Conservation (phyloP, 2,888 invertebrate species). For the Elmis aenea region DNA sequence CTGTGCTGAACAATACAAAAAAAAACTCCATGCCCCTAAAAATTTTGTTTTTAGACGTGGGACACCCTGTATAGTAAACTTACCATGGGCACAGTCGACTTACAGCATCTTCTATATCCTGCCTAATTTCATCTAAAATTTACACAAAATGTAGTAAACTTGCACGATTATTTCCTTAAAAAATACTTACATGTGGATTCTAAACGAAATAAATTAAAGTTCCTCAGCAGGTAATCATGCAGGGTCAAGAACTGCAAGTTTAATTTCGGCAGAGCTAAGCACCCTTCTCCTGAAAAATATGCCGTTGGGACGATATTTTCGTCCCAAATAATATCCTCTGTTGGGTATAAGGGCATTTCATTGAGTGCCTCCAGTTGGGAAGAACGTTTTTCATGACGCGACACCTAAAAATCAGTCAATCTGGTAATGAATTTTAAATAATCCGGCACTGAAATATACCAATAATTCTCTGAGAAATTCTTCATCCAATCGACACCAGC, state of each 20-base stretch:
- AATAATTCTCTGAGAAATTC: slow-evolving; percentile 80
- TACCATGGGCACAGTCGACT: slow-evolving; percentile 93
- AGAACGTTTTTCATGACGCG: slow-evolving; percentile 79
- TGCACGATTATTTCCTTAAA: slow-evolving; percentile 2
- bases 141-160: slow-evolving; percentile 1
- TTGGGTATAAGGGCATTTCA: slow-evolving; percentile 97
- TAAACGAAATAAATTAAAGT: slow-evolving; percentile 94
- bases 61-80: too few relatives aligned
- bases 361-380: slow-evolving; percentile 94
- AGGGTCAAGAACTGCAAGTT: slow-evolving; percentile 97
- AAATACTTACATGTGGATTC: slow-evolving; percentile 88
- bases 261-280: slow-evolving; percentile 92
- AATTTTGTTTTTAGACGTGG: too few relatives aligned
- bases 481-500: slow-evolving; percentile 76
- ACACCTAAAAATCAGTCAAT: slow-evolving; percentile 51
- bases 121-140: slow-evolving; percentile 85
- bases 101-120: slow-evolving; percentile 96
- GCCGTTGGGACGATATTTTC: slow-evolving; percentile 98
- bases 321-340: slow-evolving; percentile 98
- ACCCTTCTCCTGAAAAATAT: slow-evolving; percentile 93
- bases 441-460: slow-evolving; percentile 56
- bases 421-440: not conserved
- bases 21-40: too few relatives aligned
- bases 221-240: slow-evolving; percentile 94
- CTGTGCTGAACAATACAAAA: too few relatives aligned